These are phyloP conservation scores for Astreopora myriophthalma DNA, from an alignment of 64 coral and sea anemone genomes.

Conservation along the genomic window DNA sequence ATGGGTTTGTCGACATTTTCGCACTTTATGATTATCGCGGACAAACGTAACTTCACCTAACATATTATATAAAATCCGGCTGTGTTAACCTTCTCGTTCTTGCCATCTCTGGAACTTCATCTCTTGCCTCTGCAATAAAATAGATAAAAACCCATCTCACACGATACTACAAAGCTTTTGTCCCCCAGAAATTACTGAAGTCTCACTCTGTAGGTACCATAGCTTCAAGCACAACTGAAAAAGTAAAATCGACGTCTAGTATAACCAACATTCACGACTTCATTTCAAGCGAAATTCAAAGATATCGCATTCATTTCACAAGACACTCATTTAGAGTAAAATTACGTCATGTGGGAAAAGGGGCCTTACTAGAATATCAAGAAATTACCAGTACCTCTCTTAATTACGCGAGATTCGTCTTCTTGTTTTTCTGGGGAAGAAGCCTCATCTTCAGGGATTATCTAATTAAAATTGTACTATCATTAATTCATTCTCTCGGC, in stretches of 20 bases:
- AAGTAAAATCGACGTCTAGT: neutral
- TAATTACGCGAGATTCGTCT: neutral
- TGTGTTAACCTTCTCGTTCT: slow-evolving; percentile 37
- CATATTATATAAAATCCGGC: neutral
- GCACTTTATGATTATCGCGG: no score
- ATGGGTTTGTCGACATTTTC: no score
- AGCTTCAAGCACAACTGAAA: neutral
- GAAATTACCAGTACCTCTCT: neutral
- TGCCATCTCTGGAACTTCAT: slow-evolving; percentile 39
- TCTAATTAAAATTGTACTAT: neutral
- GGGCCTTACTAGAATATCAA: neutral
- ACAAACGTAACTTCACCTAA: neutral
- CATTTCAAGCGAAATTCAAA: no score
- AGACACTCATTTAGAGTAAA: neutral
- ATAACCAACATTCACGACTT: no score
- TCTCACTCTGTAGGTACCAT: no score
- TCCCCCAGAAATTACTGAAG: no score
- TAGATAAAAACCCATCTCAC: neutral
- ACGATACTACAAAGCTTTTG: neutral
- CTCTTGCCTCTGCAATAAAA: neutral
- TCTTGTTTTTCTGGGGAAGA: neutral
- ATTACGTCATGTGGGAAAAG: no score
- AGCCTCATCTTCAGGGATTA: slow-evolving; percentile 4
- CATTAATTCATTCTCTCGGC: neutral
- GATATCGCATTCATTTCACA: no score